A percentile compares a stretch with the other conserved stretches of the same genome.
phyloP scores from a whole-genome alignment of 2,888 invertebrate genomes.

The Trissoscelio sp. region DNA sequence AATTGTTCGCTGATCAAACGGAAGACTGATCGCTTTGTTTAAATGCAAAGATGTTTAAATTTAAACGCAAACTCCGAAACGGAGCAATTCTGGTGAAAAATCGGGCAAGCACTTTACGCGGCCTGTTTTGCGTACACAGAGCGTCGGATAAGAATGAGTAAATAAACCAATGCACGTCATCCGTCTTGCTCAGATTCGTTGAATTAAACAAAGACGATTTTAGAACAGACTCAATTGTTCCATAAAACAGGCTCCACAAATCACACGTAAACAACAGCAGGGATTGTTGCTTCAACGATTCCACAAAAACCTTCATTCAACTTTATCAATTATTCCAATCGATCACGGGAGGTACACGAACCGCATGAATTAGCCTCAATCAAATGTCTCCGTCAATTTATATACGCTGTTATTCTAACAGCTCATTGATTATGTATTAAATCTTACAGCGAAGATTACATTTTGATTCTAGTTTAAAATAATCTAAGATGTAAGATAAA shows the following conservation, averaged over 20 bases:
- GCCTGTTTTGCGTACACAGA: conserved; percentile 19
- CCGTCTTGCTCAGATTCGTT: conserved; percentile 5
- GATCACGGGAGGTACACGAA: conserved; percentile 3
- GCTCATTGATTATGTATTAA: conserved; percentile 14
- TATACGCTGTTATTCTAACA: conserved; percentile 4
- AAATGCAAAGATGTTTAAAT: conserved; percentile 1
- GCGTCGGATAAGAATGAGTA: conserved; percentile 11
- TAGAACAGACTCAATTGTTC: conserved; percentile 24
- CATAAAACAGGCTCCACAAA: conserved; percentile 22
- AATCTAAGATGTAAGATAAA: too few relatives aligned
- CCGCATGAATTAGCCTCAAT: not conserved
- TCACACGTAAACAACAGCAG: conserved; percentile 26
- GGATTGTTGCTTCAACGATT: conserved; percentile 1
- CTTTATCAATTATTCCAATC: conserved; percentile 22
- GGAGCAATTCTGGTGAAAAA: conserved; percentile 22
- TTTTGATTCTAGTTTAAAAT: too few relatives aligned
- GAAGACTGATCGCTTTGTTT: not conserved
- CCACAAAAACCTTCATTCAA: conserved; percentile 6
- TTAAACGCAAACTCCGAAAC: conserved; percentile 7
- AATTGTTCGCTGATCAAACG: not conserved
- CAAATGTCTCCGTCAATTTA: conserved; percentile 1
- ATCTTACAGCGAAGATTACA: conserved; percentile 1
- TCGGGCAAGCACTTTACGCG: not conserved
- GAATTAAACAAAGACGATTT: conserved; percentile 19
- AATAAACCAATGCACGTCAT: conserved; percentile 25